Conservation (phyloP, 2,797 vertebrate genomes). For the Hemibagrus guttatus region DNA sequence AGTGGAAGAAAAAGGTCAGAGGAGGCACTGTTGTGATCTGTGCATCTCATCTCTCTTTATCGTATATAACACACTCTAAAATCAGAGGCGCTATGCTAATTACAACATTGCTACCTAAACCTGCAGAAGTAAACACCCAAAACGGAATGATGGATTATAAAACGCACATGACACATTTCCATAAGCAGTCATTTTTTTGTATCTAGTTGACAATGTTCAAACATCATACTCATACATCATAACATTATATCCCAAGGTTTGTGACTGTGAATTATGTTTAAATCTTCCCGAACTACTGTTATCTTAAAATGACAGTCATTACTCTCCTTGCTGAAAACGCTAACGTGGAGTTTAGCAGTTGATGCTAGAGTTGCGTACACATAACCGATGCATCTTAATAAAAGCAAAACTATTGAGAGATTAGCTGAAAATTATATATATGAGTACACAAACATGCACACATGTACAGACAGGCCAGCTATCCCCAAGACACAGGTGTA, state of each 20-base stretch:
- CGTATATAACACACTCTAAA: neutral
- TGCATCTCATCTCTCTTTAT: slow-evolving; percentile 15
- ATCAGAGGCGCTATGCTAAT: slow-evolving; percentile 14
- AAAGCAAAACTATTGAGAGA: neutral
- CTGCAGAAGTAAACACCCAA: neutral
- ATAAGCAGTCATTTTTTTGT: neutral
- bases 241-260: slow-evolving; percentile 14
- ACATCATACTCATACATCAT: slow-evolving; percentile 19
- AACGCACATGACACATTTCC: neutral
- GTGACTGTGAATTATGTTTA: slow-evolving; percentile 17
- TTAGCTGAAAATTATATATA: neutral
- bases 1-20: slow-evolving; percentile 40
- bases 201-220: neutral
- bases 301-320: slow-evolving; percentile 32
- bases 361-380: neutral
- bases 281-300: slow-evolving; percentile 29
- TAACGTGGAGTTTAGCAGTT: neutral
- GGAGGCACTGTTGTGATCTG: slow-evolving; percentile 25
- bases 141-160: neutral
- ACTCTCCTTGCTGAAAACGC: neutral
- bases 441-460: neutral
- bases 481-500: slow-evolving; percentile 18
- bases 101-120: neutral
- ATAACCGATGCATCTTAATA: slow-evolving; percentile 27
- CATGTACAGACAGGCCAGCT: neutral